These are phyloP conservation scores for Coenobita brevimanus DNA, from an alignment of 1,140 invertebrate genomes.

Conservation along the genomic window DNA sequence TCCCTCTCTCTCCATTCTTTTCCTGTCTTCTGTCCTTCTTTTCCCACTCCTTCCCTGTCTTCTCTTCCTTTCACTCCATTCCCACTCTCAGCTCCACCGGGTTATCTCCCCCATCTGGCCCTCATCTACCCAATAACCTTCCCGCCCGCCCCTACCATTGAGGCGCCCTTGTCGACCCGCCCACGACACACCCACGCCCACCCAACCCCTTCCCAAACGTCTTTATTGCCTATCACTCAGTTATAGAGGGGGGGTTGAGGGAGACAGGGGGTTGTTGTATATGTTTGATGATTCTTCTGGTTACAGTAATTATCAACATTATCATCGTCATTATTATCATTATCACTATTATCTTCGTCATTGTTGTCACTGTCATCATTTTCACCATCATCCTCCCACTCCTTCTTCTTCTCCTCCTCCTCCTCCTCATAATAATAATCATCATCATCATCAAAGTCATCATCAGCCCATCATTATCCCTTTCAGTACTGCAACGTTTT, in stretches of 20 bases:
- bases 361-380: too few species aligned
- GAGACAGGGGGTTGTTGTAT: too few species aligned
- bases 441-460: too few species aligned
- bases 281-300: neutral
- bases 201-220: constrained; percentile 25
- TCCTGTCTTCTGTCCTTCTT: neutral
- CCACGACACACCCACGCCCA: constrained; percentile 40
- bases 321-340: too few species aligned
- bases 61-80: constrained; percentile 18
- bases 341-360: too few species aligned
- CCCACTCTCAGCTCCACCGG: neutral
- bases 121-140: constrained; percentile 41
- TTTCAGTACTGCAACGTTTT: too few species aligned
- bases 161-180: constrained; percentile 30
- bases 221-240: constrained; percentile 51
- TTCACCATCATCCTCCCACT: too few species aligned
- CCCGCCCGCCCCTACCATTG: constrained; percentile 48
- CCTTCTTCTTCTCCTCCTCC: too few species aligned
- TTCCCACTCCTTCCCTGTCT: constrained; percentile 1
- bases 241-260: too few species aligned
- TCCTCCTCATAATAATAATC: too few species aligned
- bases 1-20: neutral
- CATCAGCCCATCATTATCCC: too few species aligned
- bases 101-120: constrained; percentile 24
- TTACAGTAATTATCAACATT: too few species aligned